phyloP scores from a whole-genome alignment of 35 echinoderm and acorn worm genomes.

The Heliocidaris erythrogramma region DNA sequence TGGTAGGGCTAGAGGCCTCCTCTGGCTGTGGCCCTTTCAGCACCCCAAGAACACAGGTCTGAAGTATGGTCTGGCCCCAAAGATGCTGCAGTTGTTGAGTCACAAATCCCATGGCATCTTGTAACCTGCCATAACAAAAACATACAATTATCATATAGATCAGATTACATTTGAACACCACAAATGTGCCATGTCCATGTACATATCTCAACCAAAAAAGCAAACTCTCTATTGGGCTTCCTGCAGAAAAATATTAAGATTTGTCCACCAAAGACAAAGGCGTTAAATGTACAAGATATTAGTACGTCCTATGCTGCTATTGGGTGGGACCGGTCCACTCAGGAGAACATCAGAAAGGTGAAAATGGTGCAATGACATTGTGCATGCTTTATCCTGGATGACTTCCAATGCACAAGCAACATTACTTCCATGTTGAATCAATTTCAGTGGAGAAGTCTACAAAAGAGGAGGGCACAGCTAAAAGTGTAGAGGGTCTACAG shows the following conservation, averaged over 20 bases:
- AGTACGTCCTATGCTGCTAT: neutral
- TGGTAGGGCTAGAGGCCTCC: constrained; percentile 48
- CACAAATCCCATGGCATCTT: constrained; percentile 87
- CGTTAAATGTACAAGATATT: neutral
- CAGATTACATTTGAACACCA: neutral
- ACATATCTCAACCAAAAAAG: neutral
- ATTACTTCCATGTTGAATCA: too few relatives aligned
- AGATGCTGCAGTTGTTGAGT: constrained; percentile 72
- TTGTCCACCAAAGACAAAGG: neutral
- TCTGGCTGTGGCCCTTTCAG: constrained; percentile 71
- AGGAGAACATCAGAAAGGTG: too few relatives aligned
- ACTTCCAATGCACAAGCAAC: too few relatives aligned
- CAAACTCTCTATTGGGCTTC: neutral
- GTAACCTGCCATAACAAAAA: constrained; percentile 57
- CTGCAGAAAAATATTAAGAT: neutral
- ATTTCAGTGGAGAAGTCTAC: too few relatives aligned
- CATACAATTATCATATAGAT: too few relatives aligned
- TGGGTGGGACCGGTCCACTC: neutral
- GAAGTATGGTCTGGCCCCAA: constrained; percentile 77
- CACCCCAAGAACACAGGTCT: constrained; percentile 63
- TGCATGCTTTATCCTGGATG: too few relatives aligned
- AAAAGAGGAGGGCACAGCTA: too few relatives aligned
- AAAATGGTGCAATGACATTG: too few relatives aligned
- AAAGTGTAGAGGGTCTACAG: too few relatives aligned
- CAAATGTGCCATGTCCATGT: neutral